Evolutionary conservation across 2,797 vertebrate genomes (phyloP).

Genomic region (Paguma larvata): DNA sequence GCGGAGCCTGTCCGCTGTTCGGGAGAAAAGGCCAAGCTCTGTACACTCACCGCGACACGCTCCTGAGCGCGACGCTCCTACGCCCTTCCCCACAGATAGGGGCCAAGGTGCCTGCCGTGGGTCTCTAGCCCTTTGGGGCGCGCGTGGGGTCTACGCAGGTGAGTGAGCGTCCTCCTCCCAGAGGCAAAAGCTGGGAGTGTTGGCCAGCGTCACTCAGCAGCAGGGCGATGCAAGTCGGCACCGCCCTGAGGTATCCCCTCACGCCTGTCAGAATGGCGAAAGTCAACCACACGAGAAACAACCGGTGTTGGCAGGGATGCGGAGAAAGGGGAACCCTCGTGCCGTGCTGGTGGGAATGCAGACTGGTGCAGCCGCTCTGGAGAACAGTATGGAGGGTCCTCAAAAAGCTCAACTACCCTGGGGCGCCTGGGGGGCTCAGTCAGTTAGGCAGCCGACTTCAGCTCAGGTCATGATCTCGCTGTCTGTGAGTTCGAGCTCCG

Average conservation of each 20-base stretch:
- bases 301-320: not conserved
- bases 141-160: not conserved
- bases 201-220: not conserved
- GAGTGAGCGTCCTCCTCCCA: not conserved
- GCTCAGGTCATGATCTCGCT: too few species aligned
- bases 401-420: not conserved
- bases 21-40: not conserved
- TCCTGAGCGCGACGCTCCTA: not conserved
- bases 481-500: too few species aligned
- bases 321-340: not conserved
- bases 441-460: too few species aligned
- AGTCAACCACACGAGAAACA: not conserved
- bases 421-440: too few species aligned
- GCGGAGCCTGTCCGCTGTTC: not conserved
- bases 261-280: too few species aligned
- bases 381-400: not conserved
- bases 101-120: not conserved
- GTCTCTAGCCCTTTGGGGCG: not conserved
- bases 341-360: not conserved
- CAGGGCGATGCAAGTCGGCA: not conserved
- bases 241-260: not conserved
- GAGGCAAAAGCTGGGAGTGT: not conserved
- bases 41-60: not conserved
- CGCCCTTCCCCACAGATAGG: not conserved
- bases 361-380: not conserved